Conservation (phyloP, 2,888 invertebrate genomes). For the Agriotes lineatus region DNA sequence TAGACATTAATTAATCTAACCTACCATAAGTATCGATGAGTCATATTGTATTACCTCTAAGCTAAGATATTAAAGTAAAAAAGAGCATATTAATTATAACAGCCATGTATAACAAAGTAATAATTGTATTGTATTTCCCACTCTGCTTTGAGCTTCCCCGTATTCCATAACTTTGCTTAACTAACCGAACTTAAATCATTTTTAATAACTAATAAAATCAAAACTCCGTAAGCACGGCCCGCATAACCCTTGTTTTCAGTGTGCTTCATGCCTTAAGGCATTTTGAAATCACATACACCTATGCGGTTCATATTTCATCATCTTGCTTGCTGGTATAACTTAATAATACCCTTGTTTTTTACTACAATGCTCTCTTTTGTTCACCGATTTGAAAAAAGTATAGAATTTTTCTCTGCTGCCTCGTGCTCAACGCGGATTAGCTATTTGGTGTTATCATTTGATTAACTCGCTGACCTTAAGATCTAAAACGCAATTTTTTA, state of each 20-base stretch:
- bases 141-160: constrained; percentile 15
- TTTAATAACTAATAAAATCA: constrained; percentile 16
- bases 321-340: constrained; percentile 8
- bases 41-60: no score
- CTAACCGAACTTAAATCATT: constrained; percentile 27
- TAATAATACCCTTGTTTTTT: constrained; percentile 9
- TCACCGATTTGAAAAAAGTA: not conserved
- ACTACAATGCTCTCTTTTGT: not conserved
- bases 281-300: constrained; percentile 11
- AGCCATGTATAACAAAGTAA: no score
- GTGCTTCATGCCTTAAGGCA: constrained; percentile 10
- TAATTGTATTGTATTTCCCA: constrained; percentile 10
- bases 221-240: constrained; percentile 5
- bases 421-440: not conserved
- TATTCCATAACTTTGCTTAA: constrained; percentile 22
- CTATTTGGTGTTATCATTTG: not conserved
- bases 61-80: no score
- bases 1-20: no score
- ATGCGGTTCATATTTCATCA: constrained; percentile 10
- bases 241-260: not conserved
- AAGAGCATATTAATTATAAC: no score
- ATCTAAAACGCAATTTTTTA: not conserved
- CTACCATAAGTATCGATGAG: no score
- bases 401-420: not conserved
- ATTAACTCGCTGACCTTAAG: not conserved